Evolutionary conservation across 2,113 vertebrate species (phyloP), one percentile per base, ranked within the genome.

Genomic region (Seriola quinqueradiata): DNA sequence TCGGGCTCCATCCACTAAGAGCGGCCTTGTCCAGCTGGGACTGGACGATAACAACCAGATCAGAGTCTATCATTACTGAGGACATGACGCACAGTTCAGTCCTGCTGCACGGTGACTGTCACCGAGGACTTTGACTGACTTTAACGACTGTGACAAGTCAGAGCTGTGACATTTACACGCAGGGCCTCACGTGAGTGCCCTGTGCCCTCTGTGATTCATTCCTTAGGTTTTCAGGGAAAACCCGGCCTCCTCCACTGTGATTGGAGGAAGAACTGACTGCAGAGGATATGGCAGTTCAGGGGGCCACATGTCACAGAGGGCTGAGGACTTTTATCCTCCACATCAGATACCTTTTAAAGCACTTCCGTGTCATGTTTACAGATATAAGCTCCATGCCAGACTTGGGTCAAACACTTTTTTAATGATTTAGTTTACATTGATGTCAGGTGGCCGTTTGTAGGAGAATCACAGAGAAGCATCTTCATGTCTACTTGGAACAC

Each of bases 1-100:
- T n/a, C 92, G 82, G 70, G 89, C 91, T 61, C 59, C 88, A 0
- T 55, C 92, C 0, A 60, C 93, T 70, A 78, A 86, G 28, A 55
- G 91, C 63, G 83, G 92, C 74, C 83, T 97, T 0, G 77, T 97
- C 8, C 97, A 98, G 83, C 96, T 99, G 8, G 95, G 96, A 0
- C 89, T 99, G 92, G 97, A 98, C 80, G 96, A 96, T 4, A 96
- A 96, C 80, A 94, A 96, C 28, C 94, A 96, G 42, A 96, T 99
- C 79, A 95, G 96, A 83, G 94, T 98, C 63, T 97, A 95, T 86
- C 96, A 87, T 50, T 97, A 92, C 86, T 98, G 70, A 96, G 58
- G 55, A 40, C 55, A 23, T 1, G 10, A 23, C 5, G 7, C 63
- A 21, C 19, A 28, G 32, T 12, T 28, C 28, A 42, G 46, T 50